Evolutionary conservation across 2,113 vertebrate species (phyloP), one percentile per base, ranked within the genome.

Genomic region (Oncorhynchus masou): DNA sequence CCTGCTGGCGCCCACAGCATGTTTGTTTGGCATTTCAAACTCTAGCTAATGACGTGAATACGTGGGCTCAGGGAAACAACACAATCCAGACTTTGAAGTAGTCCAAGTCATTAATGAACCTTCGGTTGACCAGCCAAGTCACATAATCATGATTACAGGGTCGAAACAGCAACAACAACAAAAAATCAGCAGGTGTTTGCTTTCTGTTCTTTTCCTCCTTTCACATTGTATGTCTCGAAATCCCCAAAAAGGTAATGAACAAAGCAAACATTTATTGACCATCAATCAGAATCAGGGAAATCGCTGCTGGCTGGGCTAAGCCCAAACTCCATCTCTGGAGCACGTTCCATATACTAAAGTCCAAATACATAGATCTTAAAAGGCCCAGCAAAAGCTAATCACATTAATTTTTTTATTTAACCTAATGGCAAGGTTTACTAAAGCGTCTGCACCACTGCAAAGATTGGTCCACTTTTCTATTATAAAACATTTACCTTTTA

Each of bases 301-400:
- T 85, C 79, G 82, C 59, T 82, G 76, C 62, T 79, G 29, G 0
- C 22, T 15, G 51, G 27, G 31, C 8, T 11, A 51, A 11, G 2
- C 67, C 57, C 15, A 19, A 57, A 45, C 77, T 74, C 68, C 69
- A 72, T 49, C 48, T 31, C n/a, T 71, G 4, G 54, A 24, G 3
- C 24, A 77, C 84, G 83, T 85, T 87, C 86, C 86, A 76, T 48
- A 65, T 9, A 3, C n/a, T 74, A 79, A 62, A 51, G 65, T 11
- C n/a, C 11, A 8, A 80, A 74, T 57, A 62, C 80, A 29, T 24
- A 2, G 24, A 64, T 34, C 72, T 74, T 65, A 74, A 45, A 74
- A 68, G 70, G 79, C 76, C 59, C 82, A 73, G 76, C 57, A 68
- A 81, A 54, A 54, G 4, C 12, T 13, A 54, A 54, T 54, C 15